phyloP scores from a whole-genome alignment of 2,888 invertebrate genomes.

The Colostygia pectinataria region DNA sequence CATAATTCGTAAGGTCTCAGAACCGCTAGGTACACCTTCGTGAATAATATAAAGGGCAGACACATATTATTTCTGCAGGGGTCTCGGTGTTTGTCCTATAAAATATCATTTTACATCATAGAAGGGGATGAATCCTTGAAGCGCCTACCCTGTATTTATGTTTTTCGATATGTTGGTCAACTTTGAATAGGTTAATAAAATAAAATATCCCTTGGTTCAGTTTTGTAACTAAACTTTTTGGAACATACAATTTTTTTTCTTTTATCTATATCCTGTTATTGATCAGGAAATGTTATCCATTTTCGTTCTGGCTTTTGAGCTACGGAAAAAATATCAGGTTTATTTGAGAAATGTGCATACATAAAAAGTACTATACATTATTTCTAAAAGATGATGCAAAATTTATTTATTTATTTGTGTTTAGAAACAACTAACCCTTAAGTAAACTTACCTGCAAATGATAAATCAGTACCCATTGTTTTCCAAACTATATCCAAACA shows the following conservation, averaged over 20 bases:
- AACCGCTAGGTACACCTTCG: constrained; percentile 71
- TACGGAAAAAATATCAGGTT: too few species aligned
- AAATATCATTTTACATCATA: constrained; percentile 61
- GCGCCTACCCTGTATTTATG: constrained; percentile 35
- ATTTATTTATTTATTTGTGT: background rate
- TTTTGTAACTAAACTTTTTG: too few species aligned
- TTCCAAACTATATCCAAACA: constrained; percentile 9
- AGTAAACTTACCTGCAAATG: background rate
- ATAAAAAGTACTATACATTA: too few species aligned
- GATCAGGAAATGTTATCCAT: too few species aligned
- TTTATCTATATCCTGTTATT: too few species aligned
- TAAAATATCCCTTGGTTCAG: constrained; percentile 5
- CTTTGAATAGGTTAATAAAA: constrained; percentile 8
- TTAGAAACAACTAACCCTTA: background rate
- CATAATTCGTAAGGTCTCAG: constrained; percentile 70
- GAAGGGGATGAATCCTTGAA: constrained; percentile 50
- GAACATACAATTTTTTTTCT: too few species aligned
- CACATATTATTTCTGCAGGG: constrained; percentile 76
- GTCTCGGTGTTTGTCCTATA: constrained; percentile 64
- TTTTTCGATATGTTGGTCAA: constrained; percentile 29
- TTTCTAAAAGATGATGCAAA: too few species aligned
- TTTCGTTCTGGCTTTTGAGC: too few species aligned
- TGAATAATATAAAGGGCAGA: constrained; percentile 75
- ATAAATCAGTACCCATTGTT: constrained; percentile 22
- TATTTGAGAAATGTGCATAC: too few species aligned